phyloP scores from a whole-genome alignment of 2,797 vertebrate genomes.

The Allobates femoralis region DNA sequence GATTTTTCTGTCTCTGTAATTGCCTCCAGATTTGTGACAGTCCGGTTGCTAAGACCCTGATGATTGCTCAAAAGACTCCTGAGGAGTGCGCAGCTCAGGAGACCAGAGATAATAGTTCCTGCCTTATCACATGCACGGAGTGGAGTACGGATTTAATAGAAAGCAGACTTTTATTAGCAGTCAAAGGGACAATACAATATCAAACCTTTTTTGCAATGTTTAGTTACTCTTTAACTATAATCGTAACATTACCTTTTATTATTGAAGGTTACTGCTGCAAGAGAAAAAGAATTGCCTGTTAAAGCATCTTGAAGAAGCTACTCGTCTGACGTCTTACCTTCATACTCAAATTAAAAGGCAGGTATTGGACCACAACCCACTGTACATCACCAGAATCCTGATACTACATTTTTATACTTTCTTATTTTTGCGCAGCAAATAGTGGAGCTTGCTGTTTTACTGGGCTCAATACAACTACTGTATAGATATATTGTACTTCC shows the following conservation, averaged over 20 bases:
- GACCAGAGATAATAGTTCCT: no score
- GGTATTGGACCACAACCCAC: background rate
- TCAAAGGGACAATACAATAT: no score
- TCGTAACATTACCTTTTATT: background rate
- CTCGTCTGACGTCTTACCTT: constrained; percentile 91
- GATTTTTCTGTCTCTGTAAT: no score
- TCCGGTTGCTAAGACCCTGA: no score
- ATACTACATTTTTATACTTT: background rate
- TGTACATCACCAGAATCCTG: background rate
- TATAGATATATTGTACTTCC: background rate
- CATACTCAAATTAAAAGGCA: constrained; percentile 96
- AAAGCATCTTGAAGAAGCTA: constrained; percentile 93
- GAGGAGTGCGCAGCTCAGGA: no score
- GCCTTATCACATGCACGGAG: no score
- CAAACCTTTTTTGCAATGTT: no score
- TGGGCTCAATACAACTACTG: background rate
- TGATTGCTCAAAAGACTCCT: no score
- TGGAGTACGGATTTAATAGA: no score
- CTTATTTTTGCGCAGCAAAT: background rate
- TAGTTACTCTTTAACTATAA: background rate
- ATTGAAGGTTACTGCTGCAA: constrained; percentile 81
- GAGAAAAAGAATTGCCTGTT: constrained; percentile 92
- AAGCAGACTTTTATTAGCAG: no score
- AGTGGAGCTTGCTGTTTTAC: background rate
- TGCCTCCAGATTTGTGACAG: no score